phyloP scores from a whole-genome alignment of 2,888 invertebrate species.

The Meta bourneti region DNA sequence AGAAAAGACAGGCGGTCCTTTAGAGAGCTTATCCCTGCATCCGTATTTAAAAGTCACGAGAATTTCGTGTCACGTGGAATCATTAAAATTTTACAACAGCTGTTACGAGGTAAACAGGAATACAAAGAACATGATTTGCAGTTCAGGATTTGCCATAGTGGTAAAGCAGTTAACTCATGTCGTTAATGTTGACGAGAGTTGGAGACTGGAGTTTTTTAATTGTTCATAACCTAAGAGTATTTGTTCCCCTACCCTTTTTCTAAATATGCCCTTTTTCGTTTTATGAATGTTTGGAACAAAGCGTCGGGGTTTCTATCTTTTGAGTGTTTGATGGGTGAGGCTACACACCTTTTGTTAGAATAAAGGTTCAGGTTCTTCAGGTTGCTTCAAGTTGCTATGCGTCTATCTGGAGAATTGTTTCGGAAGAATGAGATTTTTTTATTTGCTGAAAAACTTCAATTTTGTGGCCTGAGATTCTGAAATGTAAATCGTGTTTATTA shows the following conservation, averaged over 20 bases:
- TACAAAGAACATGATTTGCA: not conserved
- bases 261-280: constrained; percentile 1
- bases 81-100: constrained; percentile 30
- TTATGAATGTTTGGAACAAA: not conserved
- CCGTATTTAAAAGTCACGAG: constrained; percentile 11
- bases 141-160: not conserved
- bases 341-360: not conserved
- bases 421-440: not conserved
- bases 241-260: constrained; percentile 18
- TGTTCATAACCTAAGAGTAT: not conserved
- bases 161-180: constrained; percentile 22
- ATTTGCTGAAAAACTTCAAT: too few relatives aligned
- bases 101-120: constrained; percentile 6
- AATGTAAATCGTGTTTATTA: too few relatives aligned
- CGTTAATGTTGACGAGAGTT: not conserved
- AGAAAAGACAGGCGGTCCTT: not conserved
- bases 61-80: not conserved
- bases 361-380: not conserved
- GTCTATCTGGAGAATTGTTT: not conserved
- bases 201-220: constrained; percentile 15
- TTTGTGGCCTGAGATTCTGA: too few relatives aligned
- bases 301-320: not conserved
- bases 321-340: not conserved
- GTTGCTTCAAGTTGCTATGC: too few relatives aligned
- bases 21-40: not conserved